These are phyloP conservation scores for Himalopsyche japonica DNA, from an alignment of 2,888 invertebrate genomes.

Conservation along the genomic window DNA sequence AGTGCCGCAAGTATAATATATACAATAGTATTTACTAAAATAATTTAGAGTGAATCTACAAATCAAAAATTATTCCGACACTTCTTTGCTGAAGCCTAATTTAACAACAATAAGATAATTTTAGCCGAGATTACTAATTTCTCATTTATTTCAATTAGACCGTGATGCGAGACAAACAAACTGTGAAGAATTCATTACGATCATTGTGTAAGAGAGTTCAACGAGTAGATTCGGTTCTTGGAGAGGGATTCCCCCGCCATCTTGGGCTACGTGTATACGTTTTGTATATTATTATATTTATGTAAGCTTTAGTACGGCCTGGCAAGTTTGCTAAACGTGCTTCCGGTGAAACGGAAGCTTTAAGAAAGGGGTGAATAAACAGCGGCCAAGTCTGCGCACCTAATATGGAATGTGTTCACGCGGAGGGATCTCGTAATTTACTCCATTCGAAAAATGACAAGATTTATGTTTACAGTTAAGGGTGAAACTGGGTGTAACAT, in stretches of 20 bases:
- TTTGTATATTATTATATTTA: not conserved
- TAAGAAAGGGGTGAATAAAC: constrained; percentile 2
- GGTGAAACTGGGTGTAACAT: not conserved
- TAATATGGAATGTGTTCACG: not conserved
- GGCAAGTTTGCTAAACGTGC: constrained; percentile 12
- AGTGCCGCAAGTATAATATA: too few relatives aligned
- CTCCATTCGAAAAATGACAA: constrained; percentile 10
- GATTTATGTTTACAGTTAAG: constrained; percentile 4
- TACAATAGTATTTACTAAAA: too few relatives aligned
- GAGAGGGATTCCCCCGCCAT: not conserved
- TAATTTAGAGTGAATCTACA: too few relatives aligned
- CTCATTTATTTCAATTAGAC: not conserved
- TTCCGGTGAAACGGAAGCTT: constrained; percentile 10
- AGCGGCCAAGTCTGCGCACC: not conserved
- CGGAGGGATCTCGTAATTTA: constrained; percentile 14
- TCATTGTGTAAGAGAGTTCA: not conserved
- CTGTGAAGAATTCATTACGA: not conserved
- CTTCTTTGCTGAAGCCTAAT: not conserved
- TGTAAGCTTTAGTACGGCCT: not conserved
- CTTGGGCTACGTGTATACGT: not conserved
- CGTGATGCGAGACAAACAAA: not conserved
- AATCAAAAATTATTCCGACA: not conserved
- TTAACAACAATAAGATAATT: not conserved
- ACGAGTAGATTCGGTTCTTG: not conserved
- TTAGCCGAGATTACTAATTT: not conserved